Base-by-base conservation (phyloP, 2,797 vertebrate species). In the Cossypha niveicapilla region DNA sequence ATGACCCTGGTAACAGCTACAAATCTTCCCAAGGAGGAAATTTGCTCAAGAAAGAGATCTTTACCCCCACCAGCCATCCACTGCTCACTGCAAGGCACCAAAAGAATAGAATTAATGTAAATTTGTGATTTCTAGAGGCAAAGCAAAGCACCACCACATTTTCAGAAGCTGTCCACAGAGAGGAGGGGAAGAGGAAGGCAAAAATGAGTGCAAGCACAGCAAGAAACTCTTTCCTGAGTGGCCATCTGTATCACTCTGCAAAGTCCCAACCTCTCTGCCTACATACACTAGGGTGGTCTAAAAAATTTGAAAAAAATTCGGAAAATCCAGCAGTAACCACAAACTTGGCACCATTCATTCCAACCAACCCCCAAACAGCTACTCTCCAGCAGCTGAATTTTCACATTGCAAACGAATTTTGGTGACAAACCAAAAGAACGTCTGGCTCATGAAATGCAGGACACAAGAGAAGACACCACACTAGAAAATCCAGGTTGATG, bases 371-470 rank as follows among this genome's bases (percentile, higher is more conserved):
- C 30, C 14, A 5, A 35, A 39, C 14, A 71, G 42, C 54, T 68
- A 32, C 37, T 63, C 60, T 3, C 4, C 3, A 23, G 35, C 5
- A 30, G 16, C 15, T 42, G 24, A 30, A 24, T 50, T 58, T 58
- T 75, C 71, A 68, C 37, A 25, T 41, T 9, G 44, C 76, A 77
- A 27, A 45, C 18, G 25, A 23, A 42, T n/a, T 47, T 60, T 34
- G 21, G 22, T 2, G 2, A 18, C 12, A 32, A 74, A 42, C 10
- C 5, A 22, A 71, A 68, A 61, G 57, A 37, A 24, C 3, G 0
- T 5, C 1, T 0, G 0, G 5, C 30, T 77, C 37, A 27, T 0
- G 0, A 48, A 35, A 51, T 5, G n/a, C 1, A 80, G 39, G 30
- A 41, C 8, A 22, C 0, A 2, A 67, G 37, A 71, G 14, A 67